Base-by-base conservation (phyloP, 2,113 vertebrate species). In the Gulo gulo region DNA sequence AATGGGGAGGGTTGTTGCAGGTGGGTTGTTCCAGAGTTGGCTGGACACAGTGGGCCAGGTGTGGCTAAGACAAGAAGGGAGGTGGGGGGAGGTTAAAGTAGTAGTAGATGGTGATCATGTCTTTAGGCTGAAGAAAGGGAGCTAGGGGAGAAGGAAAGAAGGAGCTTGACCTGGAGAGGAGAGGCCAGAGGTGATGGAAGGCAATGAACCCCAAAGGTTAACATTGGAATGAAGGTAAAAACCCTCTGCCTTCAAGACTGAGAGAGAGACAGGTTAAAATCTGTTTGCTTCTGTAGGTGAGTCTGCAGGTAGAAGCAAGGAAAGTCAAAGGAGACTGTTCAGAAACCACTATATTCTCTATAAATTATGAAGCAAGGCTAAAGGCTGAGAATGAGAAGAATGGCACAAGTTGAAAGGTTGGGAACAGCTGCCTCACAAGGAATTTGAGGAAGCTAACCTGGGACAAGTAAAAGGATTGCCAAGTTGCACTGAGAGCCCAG, bases 381-480 rank as follows among this genome's bases (percentile, higher is more conserved):
- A 93, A 93, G 79, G 57, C 61, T 80, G 21, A 84, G 36, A 67
- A 84, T 21, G 36, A 90, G 26, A 39, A 81, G 67, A 90, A 94
- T 85, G 21, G 78, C 24, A 76, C 2, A 20, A 80, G 52, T 79
- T 89, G 85, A 96, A 89, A 94, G 74, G 47, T 88, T 95, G 95
- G 50, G 26, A 88, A 95, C 24, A 90, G 83, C 83, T 82, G 20
- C 34, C 34, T 81, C 57, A 84, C 29, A 39, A 96, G 65, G 71
- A 91, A 84, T 57, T 34, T 92, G 83, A 88, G 24, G 65, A 76
- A 67, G 80, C 29, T 7, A 6, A 84, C 57, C 55, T 71, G 79
- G 59, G 59, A 92, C 47, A 79, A 91, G 78, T 61, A 55, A 91
- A 31, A 97, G 31, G 12, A 86, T 59, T 83, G 55, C 42, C 86